A percentile compares a stretch with the other conserved stretches of the same genome.
Evolutionary conservation across 30 jellyfish, hydroid and myxozoan genomes (phyloP).

Genomic region (Turritopsis rubra): DNA sequence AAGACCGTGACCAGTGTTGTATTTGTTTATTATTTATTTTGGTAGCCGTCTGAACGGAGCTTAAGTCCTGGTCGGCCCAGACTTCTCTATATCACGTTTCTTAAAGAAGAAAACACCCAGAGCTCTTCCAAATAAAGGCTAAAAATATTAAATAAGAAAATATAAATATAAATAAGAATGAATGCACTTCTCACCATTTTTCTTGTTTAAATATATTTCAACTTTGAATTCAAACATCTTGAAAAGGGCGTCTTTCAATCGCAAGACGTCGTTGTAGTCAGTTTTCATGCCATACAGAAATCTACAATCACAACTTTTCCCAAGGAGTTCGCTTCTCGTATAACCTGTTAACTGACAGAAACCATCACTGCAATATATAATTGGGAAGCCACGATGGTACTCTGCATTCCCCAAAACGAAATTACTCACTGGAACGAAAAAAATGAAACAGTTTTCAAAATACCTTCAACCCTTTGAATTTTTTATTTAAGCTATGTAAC

Average conservation of each 20-base stretch:
- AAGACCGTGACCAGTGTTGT: no score
- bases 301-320: constrained; percentile 70
- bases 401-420: constrained; percentile 94
- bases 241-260: constrained; percentile 42
- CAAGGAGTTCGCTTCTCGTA: constrained; percentile 73
- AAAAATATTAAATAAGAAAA: no score
- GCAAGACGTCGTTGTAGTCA: constrained; percentile 30
- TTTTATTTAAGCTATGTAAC: not conserved
- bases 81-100: no score
- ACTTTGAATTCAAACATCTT: constrained; percentile 57
- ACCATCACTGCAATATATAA: constrained; percentile 93
- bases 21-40: no score
- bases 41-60: no score
- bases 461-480: not conserved
- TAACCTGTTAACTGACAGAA: constrained; percentile 79
- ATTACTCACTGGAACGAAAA: constrained; percentile 68
- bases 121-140: no score
- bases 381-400: constrained; percentile 57
- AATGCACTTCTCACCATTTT: constrained; percentile 57
- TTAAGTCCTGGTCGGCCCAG: no score
- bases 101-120: no score
- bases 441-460: not conserved
- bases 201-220: constrained; percentile 60
- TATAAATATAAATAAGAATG: no score
- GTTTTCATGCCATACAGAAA: constrained; percentile 76